Evolutionary conservation across 2,797 vertebrate genomes (phyloP), one percentile per base, ranked within the genome.

Genomic region (Pempheris klunzingeri): DNA sequence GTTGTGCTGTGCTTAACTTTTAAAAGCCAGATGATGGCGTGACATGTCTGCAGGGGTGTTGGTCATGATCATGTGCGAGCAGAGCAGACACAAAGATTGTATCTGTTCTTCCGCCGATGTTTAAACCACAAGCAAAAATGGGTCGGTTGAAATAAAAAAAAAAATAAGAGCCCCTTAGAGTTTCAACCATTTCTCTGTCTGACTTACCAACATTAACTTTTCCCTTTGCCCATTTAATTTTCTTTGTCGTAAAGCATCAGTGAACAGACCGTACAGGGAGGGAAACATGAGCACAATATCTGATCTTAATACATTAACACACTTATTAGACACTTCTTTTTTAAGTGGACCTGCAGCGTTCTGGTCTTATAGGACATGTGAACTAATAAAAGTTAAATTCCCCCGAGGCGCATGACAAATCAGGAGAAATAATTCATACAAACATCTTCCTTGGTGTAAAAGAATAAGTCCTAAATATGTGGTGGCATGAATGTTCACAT

Each of bases 401-500:
- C 18, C 15, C 3, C 1, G 3, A 74, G 30, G 20, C 9, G 10
- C 14, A 66, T 32, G 22, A 18, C 34, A 53, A 36, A n/a, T 24
- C 47, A 53, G 30, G 15, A 41, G 49, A 76, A 6, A 6, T 30
- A 7, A 17, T 30, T 24, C 17, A 13, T 26, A n/a, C n/a, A n/a
- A n/a, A n/a, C n/a, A 52, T 50, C 66, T 17, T 32, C 20, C 41
- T 14, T 13, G 22, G 11, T 32, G 59, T 12, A 60, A 61, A 59
- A 60, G 15, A 30, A 15, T 20, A 30, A 44, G 34, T 63, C 43
- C 46, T 17, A 0, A 11, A n/a, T 61, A 26, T 55, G 50, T 22
- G 55, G 34, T 13, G 36, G n/a, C 38, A 41, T 13, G 74, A 26
- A 34, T 12, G 65, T 66, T 54, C 44, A 22, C 52, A 61, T 81